phyloP scores from a whole-genome alignment of 2,113 vertebrate genomes.

The Porphyrio hochstetteri region DNA sequence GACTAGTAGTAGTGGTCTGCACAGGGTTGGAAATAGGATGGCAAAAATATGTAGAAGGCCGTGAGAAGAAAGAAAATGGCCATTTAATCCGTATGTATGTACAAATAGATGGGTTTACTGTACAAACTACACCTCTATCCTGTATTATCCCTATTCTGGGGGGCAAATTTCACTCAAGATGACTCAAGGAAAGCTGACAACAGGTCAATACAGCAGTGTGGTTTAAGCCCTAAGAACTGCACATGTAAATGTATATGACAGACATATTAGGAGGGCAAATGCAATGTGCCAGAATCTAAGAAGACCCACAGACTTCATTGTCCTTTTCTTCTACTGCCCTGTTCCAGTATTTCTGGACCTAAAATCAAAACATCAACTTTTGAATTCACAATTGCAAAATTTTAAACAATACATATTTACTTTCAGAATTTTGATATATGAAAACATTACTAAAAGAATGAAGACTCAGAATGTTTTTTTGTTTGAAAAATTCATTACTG shows the following conservation, averaged over 20 bases:
- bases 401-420: not conserved
- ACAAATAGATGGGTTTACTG: not conserved
- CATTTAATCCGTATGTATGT: not conserved
- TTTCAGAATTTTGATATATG: not conserved
- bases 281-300: not conserved
- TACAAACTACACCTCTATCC: not conserved
- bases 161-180: not conserved
- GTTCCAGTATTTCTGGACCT: not conserved
- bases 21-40: accelerated
- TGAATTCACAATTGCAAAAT: not conserved
- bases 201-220: not conserved
- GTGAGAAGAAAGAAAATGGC: not conserved
- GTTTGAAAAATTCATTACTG: not conserved
- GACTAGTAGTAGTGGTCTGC: not conserved
- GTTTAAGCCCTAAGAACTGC: not conserved
- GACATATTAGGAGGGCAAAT: not conserved
- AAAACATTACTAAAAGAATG: not conserved
- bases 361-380: not conserved
- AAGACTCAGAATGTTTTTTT: not conserved
- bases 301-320: not conserved
- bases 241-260: not conserved
- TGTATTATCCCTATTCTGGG: not conserved
- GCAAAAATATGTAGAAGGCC: not conserved
- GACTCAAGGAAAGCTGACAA: not conserved
- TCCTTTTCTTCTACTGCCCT: not conserved